These are phyloP conservation scores for Leptatherina wallacei DNA, from an alignment of 2,797 vertebrate species.

Conservation along the genomic window DNA sequence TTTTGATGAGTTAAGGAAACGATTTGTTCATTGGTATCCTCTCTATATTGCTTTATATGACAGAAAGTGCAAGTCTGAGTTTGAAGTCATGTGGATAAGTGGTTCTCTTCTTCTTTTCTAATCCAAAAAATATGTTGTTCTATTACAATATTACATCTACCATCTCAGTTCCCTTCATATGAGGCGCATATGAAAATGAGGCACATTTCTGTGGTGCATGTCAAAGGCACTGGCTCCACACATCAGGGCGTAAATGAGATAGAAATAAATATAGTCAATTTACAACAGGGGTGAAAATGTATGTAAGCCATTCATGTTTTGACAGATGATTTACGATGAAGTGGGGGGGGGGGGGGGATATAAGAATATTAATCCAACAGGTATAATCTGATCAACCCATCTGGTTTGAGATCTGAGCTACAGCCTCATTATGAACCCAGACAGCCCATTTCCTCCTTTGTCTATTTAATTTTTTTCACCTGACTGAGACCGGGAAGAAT, in stretches of 20 bases:
- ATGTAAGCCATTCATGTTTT: too few species aligned
- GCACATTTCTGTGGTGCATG: neutral
- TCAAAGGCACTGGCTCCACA: neutral
- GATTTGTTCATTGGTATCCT: neutral
- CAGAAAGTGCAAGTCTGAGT: too few species aligned
- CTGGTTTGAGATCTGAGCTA: slow-evolving; percentile 19
- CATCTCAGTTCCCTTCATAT: too few species aligned
- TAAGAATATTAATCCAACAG: slow-evolving; percentile 25
- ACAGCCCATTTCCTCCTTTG: slow-evolving; percentile 10
- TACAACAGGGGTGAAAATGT: too few species aligned
- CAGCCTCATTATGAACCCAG: slow-evolving; percentile 27
- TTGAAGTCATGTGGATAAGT: too few species aligned
- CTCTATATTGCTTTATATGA: too few species aligned
- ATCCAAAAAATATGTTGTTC: too few species aligned
- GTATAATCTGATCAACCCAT: slow-evolving; percentile 12
- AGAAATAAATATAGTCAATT: neutral
- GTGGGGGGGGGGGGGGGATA: neutral
- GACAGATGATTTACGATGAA: slow-evolving; percentile 9
- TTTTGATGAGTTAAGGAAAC: neutral
- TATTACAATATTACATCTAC: too few species aligned
- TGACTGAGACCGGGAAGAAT: slow-evolving; percentile 33
- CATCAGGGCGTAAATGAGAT: neutral
- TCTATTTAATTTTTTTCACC: slow-evolving; percentile 24
- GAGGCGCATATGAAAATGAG: neutral
- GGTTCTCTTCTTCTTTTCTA: too few species aligned